Conservation (phyloP, 2,113 vertebrate genomes). For the Alligator mississippiensis region DNA sequence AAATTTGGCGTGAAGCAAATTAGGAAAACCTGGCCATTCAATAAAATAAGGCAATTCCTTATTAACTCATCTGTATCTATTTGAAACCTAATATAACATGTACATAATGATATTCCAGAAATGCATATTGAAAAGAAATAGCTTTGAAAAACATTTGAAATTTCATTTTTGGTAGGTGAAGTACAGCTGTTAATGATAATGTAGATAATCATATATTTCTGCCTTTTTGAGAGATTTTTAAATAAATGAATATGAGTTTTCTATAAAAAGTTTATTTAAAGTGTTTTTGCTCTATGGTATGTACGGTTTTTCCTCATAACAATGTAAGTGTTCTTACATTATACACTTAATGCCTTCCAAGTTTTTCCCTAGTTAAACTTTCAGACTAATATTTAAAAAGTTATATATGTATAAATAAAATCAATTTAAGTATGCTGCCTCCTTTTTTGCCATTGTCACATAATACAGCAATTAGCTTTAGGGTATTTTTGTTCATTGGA, state of each 20-base stretch:
- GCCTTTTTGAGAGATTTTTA: background rate
- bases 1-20: constrained; percentile 71
- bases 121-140: background rate
- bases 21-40: constrained; percentile 59
- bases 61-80: constrained; percentile 43
- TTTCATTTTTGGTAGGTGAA: background rate
- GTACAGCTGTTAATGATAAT: background rate
- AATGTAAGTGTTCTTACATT: background rate
- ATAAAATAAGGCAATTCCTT: constrained; percentile 50
- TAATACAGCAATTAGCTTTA: background rate
- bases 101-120: constrained; percentile 17
- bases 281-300: background rate
- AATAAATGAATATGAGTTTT: background rate
- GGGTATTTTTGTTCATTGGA: background rate
- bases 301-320: background rate
- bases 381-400: background rate
- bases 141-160: background rate
- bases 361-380: background rate
- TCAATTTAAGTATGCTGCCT: background rate
- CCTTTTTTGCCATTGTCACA: background rate
- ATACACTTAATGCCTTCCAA: background rate
- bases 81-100: background rate
- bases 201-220: background rate
- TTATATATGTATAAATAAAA: background rate
- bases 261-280: background rate